A percentile compares a stretch with the other conserved stretches of the same genome.
Evolutionary conservation across 2,113 vertebrate species (phyloP).

Genomic region (Pterocles gutturalis): DNA sequence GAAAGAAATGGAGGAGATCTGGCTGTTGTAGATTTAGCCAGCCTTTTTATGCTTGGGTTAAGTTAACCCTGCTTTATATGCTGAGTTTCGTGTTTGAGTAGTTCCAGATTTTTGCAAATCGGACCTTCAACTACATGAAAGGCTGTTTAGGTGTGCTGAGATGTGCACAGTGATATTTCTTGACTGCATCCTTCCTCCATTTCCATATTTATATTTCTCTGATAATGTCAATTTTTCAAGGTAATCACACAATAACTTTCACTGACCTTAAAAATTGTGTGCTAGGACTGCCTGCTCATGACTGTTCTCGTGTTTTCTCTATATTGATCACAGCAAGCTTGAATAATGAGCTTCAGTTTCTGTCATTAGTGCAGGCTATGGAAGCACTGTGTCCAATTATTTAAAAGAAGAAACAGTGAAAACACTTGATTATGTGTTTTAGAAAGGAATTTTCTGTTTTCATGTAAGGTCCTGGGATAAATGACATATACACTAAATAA

Average conservation of each 20-base stretch:
- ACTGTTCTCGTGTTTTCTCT: neutral
- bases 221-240: neutral
- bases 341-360: slow-evolving; percentile 35
- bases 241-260: neutral
- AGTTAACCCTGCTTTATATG: neutral
- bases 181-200: neutral
- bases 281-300: neutral
- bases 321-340: slow-evolving; percentile 14
- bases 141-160: neutral
- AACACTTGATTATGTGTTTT: neutral
- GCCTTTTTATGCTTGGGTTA: neutral
- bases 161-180: neutral
- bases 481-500: neutral
- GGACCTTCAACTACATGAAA: neutral
- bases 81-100: neutral
- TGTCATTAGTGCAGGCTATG: neutral
- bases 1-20: slow-evolving; percentile 22
- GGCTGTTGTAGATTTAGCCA: neutral
- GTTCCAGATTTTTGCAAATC: neutral
- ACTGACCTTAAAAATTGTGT: slow-evolving; percentile 6
- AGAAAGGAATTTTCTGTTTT: neutral
- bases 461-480: neutral
- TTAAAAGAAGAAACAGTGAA: neutral
- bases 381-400: slow-evolving; percentile 12
- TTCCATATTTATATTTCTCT: neutral